Evolutionary conservation across 2,113 vertebrate species (phyloP).

Genomic region (Dipodomys merriami): DNA sequence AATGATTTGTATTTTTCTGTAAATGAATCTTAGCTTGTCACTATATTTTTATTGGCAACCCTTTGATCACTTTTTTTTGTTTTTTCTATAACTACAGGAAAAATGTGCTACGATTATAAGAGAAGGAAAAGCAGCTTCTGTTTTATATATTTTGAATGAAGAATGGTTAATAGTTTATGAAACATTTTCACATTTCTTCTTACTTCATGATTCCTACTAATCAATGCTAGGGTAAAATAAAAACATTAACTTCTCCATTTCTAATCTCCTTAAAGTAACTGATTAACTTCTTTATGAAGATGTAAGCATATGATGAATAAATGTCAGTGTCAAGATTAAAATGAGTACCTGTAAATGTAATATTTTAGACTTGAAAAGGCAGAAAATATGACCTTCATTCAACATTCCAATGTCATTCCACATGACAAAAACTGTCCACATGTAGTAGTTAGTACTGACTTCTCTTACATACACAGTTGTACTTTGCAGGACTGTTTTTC

Average conservation of each 20-base stretch:
- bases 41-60: conserved; percentile 37
- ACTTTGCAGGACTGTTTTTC: too few relatives aligned
- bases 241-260: background rate
- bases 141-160: background rate
- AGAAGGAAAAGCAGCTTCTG: background rate
- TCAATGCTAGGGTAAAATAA: background rate
- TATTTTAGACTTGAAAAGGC: background rate
- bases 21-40: conserved; percentile 45
- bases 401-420: background rate
- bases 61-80: conserved; percentile 23
- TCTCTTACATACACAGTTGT: too few relatives aligned
- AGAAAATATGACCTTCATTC: background rate
- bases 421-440: too few relatives aligned
- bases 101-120: background rate
- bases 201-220: background rate
- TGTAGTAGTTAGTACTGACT: background rate
- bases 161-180: background rate
- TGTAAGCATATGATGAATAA: background rate
- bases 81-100: background rate
- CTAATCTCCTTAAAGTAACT: background rate
- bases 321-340: background rate
- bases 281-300: background rate
- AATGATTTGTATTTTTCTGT: conserved; percentile 30
- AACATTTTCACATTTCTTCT: conserved; percentile 19
- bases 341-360: background rate